Conservation (phyloP, 2,888 invertebrate species). For the Sussaba pulchella region DNA sequence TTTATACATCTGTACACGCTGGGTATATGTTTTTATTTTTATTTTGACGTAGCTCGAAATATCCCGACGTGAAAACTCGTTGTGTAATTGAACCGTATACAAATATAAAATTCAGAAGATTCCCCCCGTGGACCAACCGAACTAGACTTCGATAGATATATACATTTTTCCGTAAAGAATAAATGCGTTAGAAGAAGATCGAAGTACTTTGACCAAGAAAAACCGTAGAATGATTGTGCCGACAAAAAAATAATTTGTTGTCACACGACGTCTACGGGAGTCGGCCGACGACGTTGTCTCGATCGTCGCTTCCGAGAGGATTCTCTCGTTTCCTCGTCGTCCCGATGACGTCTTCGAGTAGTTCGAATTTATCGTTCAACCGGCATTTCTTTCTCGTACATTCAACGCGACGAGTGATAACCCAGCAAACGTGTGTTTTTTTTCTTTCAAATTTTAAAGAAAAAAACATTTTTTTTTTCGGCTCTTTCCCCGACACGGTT, state of each 20-base stretch:
- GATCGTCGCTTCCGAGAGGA: not conserved
- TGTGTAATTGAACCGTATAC: not conserved
- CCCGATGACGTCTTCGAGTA: not conserved
- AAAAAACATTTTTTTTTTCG: no score
- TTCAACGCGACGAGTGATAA: not conserved
- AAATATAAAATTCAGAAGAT: no score
- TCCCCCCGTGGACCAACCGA: no score
- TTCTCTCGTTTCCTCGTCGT: not conserved
- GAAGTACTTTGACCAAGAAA: not conserved
- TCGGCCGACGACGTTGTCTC: not conserved
- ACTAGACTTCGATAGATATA: no score
- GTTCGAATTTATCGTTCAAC: conserved; percentile 3
- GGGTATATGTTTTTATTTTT: not conserved
- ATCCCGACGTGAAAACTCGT: not conserved
- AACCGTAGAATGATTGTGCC: not conserved
- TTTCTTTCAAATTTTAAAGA: no score
- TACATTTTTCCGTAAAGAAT: no score
- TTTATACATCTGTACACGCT: no score
- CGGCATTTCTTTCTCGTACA: not conserved
- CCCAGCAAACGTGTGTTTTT: no score
- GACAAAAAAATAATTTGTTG: conserved; percentile 16
- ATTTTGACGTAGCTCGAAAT: not conserved
- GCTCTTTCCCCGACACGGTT: not conserved
- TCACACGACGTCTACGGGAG: not conserved
- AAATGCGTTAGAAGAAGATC: not conserved